Evolutionary conservation across 2,888 invertebrate genomes (phyloP), one percentile per base, ranked within the genome.

Genomic region (Dione vanillae): DNA sequence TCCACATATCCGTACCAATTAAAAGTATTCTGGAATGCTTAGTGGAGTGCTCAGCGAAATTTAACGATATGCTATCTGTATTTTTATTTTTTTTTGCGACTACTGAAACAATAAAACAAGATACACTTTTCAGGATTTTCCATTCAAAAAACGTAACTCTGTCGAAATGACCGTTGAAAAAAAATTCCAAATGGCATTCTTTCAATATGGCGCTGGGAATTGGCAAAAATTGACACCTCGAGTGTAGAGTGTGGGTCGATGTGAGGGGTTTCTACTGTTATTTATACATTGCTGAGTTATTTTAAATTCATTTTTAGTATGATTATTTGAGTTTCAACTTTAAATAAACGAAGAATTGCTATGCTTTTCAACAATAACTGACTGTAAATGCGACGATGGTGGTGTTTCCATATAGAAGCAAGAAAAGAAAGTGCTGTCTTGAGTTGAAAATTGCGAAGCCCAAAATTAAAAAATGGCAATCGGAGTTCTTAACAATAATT

Each of bases 141-240:
- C 66, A 69, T 68, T 65, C 72, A 74, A 70, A 78, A 80, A 80
- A 77, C 78, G 73, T 70, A 73, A 61, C 65, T 49, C 51, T 54
- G 54, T 61, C 67, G 67, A 71, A 73, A 70, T 52, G 71, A 65
- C 71, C 66, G 56, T 73, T 73, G 71, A 66, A 73, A 73, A 70
- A 69, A 70, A 69, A 71, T 73, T 69, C 65, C 59, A 72, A 74
- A 74, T 72, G 61, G 73, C 75, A 72, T 77, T 74, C 78, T 75
- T 79, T 77, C 81, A 80, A 82, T 82, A 83, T 77, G 78, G 79
- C 75, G 73, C 73, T 74, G 75, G 75, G 80, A 78, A 82, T 81
- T 80, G 80, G 81, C 77, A 79, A 78, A 79, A 83, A 85, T 83
- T 84, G 83, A 82, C 81, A 81, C 80, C 76, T 75, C 49, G 43